Evolutionary conservation across 2,888 invertebrate genomes (phyloP).

Genomic region (Heteromurus nitidus): DNA sequence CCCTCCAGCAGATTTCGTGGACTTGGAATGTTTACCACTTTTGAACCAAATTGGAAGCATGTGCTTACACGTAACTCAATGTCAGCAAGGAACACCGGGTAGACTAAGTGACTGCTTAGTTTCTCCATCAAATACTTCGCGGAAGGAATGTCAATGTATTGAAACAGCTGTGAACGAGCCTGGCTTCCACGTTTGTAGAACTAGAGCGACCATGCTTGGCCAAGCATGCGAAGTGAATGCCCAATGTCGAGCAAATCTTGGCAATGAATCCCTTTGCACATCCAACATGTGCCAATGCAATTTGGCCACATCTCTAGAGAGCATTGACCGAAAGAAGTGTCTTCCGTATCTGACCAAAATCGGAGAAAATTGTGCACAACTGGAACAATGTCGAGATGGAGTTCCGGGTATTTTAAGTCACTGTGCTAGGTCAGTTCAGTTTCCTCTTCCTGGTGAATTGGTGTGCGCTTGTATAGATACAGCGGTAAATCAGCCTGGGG

Average conservation of each 20-base stretch:
- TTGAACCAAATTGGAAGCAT: background rate
- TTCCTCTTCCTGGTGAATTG: background rate
- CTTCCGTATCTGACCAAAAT: background rate
- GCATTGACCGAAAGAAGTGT: background rate
- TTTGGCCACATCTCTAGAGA: no score
- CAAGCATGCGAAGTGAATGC: slow-evolving; percentile 11
- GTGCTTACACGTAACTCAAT: background rate
- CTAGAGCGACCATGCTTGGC: background rate
- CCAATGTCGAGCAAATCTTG: slow-evolving; percentile 33
- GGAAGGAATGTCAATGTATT: background rate
- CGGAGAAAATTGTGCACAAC: background rate
- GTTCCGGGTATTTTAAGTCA: background rate
- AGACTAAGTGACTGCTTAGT: background rate
- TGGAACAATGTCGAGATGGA: background rate
- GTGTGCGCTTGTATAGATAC: background rate
- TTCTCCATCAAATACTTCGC: background rate
- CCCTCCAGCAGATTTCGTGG: no score
- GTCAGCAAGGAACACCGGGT: background rate
- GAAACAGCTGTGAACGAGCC: background rate
- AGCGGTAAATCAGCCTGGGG: background rate
- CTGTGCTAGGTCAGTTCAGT: background rate
- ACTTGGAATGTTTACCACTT: no score
- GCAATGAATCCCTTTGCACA: background rate
- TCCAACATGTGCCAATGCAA: background rate
- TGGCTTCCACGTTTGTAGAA: background rate